Evolutionary conservation across 2,113 vertebrate genomes (phyloP).

Genomic region (Ailuropoda melanoleuca): DNA sequence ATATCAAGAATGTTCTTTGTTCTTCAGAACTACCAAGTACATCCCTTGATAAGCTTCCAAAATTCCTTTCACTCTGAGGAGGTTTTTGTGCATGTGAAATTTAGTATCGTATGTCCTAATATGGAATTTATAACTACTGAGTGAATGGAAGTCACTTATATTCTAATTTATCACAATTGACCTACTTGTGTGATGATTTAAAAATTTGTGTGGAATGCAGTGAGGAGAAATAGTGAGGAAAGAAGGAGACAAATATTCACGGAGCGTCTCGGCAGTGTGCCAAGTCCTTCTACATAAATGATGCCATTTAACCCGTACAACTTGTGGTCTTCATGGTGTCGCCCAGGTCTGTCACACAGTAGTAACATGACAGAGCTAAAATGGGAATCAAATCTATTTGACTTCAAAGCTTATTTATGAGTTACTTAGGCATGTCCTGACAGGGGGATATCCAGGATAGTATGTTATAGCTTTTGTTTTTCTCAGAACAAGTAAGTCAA

Average conservation of each 20-base stretch:
- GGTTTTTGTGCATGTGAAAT: background rate
- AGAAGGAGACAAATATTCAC: background rate
- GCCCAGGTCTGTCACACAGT: background rate
- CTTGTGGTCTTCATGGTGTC: background rate
- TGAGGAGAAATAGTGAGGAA: background rate
- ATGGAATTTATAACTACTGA: background rate
- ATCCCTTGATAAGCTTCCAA: background rate
- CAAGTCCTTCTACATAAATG: background rate
- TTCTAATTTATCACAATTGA: background rate
- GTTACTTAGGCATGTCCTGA: background rate
- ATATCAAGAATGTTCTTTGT: slow-evolving; percentile 33
- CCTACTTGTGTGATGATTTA: background rate
- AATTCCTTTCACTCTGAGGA: slow-evolving; percentile 32
- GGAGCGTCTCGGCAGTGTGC: too few relatives aligned
- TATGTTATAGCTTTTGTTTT: background rate
- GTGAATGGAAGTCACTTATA: background rate
- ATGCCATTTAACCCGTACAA: background rate
- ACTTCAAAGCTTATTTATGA: background rate
- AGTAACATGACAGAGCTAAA: background rate
- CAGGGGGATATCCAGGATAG: background rate
- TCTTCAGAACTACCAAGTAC: background rate
- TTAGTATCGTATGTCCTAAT: background rate
- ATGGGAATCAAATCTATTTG: background rate
- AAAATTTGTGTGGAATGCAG: background rate
- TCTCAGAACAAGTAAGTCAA: background rate